Percentiles rank a stretch among this genome's conserved stretches.
Conservation (phyloP, 2,888 invertebrate genomes). For the Archips crataeganus region DNA sequence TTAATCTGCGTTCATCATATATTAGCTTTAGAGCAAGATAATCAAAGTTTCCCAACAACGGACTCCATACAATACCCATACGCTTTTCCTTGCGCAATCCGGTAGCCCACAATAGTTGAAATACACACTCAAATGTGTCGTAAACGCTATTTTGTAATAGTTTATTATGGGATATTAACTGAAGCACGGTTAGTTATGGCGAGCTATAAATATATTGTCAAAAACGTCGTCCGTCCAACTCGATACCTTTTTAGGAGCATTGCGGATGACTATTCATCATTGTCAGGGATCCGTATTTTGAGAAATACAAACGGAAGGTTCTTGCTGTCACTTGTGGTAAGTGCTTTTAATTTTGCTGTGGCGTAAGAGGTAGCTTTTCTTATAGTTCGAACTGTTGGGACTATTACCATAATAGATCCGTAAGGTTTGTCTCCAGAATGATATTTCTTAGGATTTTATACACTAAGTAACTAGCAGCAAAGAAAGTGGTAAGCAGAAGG, state of each 20-base stretch:
- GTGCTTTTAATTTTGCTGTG: not conserved
- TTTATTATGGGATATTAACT: conserved; percentile 38
- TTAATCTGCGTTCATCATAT: not conserved
- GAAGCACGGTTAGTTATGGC: conserved; percentile 38
- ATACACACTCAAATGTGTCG: conserved; percentile 35
- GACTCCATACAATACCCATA: conserved; percentile 25
- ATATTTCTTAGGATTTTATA: not conserved
- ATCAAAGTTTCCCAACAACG: conserved; percentile 28
- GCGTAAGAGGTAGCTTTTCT: not conserved
- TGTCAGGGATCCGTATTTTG: conserved; percentile 29
- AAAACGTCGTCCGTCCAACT: conserved; percentile 23
- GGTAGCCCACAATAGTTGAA: conserved; percentile 32
- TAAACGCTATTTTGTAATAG: conserved; percentile 39
- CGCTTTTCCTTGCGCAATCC: conserved; percentile 35
- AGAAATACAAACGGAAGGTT: conserved; percentile 15
- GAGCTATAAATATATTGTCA: conserved; percentile 40
- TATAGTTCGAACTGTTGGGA: not conserved
- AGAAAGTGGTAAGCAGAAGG: no score
- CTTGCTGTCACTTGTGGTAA: conserved; percentile 7
- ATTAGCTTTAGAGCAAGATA: conserved; percentile 7
- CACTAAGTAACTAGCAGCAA: not conserved
- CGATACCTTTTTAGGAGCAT: conserved; percentile 31
- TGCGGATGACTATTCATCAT: conserved; percentile 29
- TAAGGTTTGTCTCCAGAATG: not conserved
- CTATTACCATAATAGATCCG: no score